Conservation (phyloP, 2,888 invertebrate genomes). For the Agrilus cyanescens region DNA sequence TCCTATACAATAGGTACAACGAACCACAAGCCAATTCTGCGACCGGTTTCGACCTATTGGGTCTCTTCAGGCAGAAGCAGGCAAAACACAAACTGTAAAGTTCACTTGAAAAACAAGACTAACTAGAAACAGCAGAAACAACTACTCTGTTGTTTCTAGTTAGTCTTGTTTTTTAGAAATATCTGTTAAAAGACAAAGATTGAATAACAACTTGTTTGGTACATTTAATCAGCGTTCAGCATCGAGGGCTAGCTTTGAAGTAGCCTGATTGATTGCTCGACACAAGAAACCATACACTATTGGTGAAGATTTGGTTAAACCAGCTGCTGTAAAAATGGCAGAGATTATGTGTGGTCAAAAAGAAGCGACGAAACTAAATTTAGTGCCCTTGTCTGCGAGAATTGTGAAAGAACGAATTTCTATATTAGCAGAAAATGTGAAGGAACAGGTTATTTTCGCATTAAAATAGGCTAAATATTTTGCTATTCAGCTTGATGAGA, state of each 20-base stretch:
- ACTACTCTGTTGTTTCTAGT: too few species aligned
- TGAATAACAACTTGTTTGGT: conserved; percentile 16
- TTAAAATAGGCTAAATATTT: conserved; percentile 15
- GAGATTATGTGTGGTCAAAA: conserved; percentile 15
- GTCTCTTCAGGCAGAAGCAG: too few species aligned
- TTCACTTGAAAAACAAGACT: too few species aligned
- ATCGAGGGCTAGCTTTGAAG: conserved; percentile 16
- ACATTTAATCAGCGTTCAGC: conserved; percentile 15
- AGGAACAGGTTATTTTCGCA: conserved; percentile 17
- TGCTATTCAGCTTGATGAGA: conserved; percentile 13
- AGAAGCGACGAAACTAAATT: conserved; percentile 14
- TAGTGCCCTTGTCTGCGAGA: conserved; percentile 14
- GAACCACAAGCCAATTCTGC: too few species aligned
- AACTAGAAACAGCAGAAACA: too few species aligned
- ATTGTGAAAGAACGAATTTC: conserved; percentile 13
- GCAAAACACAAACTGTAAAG: too few species aligned
- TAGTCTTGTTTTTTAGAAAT: conserved; percentile 18
- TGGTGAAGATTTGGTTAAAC: conserved; percentile 19
- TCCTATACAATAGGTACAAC: too few species aligned
- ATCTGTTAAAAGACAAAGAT: conserved; percentile 16
- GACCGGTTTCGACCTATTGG: too few species aligned
- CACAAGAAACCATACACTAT: conserved; percentile 14
- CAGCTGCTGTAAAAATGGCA: conserved; percentile 18
- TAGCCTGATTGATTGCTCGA: conserved; percentile 15
- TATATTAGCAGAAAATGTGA: conserved; percentile 17